Evolutionary conservation across 2,888 invertebrate species (phyloP).

Genomic region (Agriopis leucophaearia): DNA sequence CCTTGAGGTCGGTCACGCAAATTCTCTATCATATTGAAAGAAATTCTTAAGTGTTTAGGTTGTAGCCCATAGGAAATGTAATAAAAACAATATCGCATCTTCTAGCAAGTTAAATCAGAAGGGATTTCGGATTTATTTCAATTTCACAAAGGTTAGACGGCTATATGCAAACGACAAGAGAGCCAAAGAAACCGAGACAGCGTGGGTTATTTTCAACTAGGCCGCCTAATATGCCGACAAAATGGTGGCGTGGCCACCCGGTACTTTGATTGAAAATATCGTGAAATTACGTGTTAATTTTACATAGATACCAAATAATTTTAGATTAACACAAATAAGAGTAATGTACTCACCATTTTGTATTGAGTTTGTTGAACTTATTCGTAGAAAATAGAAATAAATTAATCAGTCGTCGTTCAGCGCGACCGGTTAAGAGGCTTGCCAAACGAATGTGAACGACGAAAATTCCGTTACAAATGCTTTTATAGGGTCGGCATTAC

Average conservation of each 20-base stretch:
- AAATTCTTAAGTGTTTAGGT: not conserved
- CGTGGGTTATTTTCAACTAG: constrained; percentile 42
- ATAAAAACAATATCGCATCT: constrained; percentile 49
- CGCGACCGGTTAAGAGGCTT: constrained; percentile 89
- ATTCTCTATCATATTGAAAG: constrained; percentile 12
- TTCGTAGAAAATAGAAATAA: constrained; percentile 74
- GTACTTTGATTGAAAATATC: constrained; percentile 49
- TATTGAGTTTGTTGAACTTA: constrained; percentile 80
- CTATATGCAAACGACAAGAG: constrained; percentile 2
- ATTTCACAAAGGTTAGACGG: constrained; percentile 5
- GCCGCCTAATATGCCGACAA: constrained; percentile 66
- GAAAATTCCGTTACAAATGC: constrained; percentile 75
- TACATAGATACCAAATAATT: constrained; percentile 38
- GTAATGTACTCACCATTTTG: constrained; percentile 80
- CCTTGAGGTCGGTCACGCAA: constrained; percentile 51
- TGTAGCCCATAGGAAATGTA: not conserved
- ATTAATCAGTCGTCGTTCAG: constrained; percentile 86
- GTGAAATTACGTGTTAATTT: not conserved
- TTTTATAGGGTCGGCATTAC: constrained; percentile 86
- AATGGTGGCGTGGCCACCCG: constrained; percentile 77
- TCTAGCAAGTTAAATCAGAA: constrained; percentile 19
- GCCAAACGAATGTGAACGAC: constrained; percentile 88
- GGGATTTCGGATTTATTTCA: not conserved
- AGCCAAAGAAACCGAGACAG: not conserved
- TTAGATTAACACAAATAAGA: constrained; percentile 34